Conservation (phyloP, 2,113 vertebrate genomes). For the Murina feae region DNA sequence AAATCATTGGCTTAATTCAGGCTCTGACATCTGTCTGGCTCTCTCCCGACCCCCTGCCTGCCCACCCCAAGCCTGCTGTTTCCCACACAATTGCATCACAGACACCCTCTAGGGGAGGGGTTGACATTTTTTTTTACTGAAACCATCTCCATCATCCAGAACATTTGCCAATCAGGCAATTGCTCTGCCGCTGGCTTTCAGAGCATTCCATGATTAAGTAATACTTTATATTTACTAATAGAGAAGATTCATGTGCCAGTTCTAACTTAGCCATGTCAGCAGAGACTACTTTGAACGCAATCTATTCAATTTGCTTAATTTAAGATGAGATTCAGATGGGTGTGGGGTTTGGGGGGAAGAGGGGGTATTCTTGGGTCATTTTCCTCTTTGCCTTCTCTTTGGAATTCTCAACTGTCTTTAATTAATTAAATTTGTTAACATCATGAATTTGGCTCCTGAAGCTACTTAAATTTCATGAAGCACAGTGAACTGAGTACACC, state of each 20-base stretch:
- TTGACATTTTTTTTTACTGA: slow-evolving; percentile 27
- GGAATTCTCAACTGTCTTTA: slow-evolving; percentile 1
- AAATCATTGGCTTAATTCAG: slow-evolving; percentile 11
- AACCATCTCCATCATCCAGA: not conserved
- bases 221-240: not conserved
- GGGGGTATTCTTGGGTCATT: not conserved
- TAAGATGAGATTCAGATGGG: not conserved
- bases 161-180: not conserved
- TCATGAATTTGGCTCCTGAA: not conserved
- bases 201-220: slow-evolving; percentile 30
- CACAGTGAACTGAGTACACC: not conserved
- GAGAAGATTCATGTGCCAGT: not conserved
- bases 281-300: not conserved
- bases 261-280: not conserved
- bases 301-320: not conserved
- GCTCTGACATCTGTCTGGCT: slow-evolving; percentile 22
- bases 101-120: not conserved
- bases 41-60: not conserved
- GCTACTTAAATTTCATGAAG: slow-evolving; percentile 1
- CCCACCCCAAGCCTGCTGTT: not conserved
- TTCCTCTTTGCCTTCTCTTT: not conserved
- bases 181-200: not conserved
- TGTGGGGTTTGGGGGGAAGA: no score
- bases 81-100: slow-evolving; percentile 23
- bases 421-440: slow-evolving; percentile 6